These are phyloP conservation scores for Hemitrygon akajei DNA, from an alignment of 2,797 vertebrate genomes.

Conservation along the genomic window DNA sequence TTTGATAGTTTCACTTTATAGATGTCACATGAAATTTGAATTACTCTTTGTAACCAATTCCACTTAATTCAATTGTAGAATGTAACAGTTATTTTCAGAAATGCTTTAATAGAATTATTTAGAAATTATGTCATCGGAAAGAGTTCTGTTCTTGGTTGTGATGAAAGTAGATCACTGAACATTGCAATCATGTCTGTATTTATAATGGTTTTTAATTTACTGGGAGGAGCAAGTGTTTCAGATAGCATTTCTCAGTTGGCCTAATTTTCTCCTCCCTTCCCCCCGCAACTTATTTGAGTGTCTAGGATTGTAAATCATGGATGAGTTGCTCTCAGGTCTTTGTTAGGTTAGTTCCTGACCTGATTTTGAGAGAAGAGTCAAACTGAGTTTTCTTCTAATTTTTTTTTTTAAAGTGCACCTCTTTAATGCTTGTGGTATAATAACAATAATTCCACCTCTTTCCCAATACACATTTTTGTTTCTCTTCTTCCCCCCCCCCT, in stretches of 20 bases:
- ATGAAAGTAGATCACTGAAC: not conserved
- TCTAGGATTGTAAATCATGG: not conserved
- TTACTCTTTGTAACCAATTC: not conserved
- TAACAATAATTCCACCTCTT: not conserved
- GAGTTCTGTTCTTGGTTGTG: not conserved
- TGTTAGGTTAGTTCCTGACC: not conserved
- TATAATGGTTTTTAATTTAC: not conserved
- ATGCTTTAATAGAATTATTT: not conserved
- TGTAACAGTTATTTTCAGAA: not conserved
- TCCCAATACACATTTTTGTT: not conserved
- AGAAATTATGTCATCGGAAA: not conserved
- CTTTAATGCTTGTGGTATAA: not conserved
- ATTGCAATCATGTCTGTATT: not conserved
- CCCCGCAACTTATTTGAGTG: not conserved
- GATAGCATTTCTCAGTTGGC: not conserved
- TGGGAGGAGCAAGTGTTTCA: not conserved
- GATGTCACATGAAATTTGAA: not conserved
- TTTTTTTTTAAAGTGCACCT: not conserved
- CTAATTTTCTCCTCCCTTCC: not conserved
- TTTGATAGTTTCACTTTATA: not conserved
- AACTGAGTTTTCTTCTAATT: not conserved
- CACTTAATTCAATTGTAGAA: not conserved
- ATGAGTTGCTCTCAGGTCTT: not conserved
- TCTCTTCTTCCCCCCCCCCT: not conserved
- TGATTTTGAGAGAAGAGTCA: not conserved